phyloP scores from a whole-genome alignment of 2,113 vertebrate genomes.

The Microcebus griseorufus region DNA sequence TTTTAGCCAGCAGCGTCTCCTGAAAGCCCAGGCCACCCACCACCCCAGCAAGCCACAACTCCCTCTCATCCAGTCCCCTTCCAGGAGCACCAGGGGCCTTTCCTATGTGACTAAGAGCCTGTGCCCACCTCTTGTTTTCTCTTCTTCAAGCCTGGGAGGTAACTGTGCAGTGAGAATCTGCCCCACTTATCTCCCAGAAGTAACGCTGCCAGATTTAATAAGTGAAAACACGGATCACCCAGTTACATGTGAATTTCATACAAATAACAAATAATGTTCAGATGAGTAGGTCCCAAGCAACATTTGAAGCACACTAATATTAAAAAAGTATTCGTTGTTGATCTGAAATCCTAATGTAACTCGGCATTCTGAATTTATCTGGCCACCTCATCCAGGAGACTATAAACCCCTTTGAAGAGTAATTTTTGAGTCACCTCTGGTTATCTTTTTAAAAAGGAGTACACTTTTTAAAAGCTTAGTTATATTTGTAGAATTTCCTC shows the following conservation, averaged over 20 bases:
- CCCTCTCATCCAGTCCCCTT: not conserved
- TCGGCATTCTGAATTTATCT: not conserved
- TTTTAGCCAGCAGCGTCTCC: not conserved
- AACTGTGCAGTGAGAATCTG: not conserved
- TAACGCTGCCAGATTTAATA: not conserved
- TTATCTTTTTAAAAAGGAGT: slow-evolving; percentile 24
- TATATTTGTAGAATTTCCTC: slow-evolving; percentile 53
- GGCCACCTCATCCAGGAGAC: not conserved
- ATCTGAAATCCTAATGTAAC: slow-evolving; percentile 6
- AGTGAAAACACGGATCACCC: not conserved
- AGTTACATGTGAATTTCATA: slow-evolving; percentile 14
- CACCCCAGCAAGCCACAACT: too few species aligned
- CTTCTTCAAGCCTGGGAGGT: not conserved
- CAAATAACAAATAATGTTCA: not conserved
- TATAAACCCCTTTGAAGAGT: not conserved
- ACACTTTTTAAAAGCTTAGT: slow-evolving; percentile 20
- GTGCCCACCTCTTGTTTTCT: not conserved
- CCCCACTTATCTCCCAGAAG: not conserved
- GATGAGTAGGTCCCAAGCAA: not conserved
- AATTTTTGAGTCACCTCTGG: slow-evolving; percentile 40
- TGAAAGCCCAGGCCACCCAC: not conserved
- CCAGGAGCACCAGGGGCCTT: not conserved
- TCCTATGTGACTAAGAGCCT: not conserved
- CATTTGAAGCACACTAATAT: not conserved
- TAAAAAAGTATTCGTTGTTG: not conserved